These are phyloP conservation scores for Argya squamiceps DNA, from an alignment of 2,797 vertebrate species.

Conservation along the genomic window DNA sequence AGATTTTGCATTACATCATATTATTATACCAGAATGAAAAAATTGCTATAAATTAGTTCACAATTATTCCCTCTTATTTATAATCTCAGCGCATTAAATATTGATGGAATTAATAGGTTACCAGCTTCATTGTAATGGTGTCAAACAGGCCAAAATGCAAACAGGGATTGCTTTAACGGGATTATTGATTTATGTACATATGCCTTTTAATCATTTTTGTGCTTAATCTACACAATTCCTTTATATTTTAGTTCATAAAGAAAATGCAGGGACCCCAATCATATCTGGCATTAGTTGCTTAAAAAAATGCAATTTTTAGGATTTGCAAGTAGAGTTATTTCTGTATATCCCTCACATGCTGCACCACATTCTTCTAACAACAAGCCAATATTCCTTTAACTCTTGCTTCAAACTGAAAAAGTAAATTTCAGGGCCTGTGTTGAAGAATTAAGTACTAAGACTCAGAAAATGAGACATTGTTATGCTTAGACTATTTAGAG, in stretches of 20 bases:
- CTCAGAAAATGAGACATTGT: background rate
- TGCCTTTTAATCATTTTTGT: background rate
- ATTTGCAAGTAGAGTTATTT: background rate
- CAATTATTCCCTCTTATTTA: conserved; percentile 23
- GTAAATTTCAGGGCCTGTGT: background rate
- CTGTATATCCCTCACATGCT: background rate
- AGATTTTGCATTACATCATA: conserved; percentile 16
- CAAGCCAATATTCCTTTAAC: background rate
- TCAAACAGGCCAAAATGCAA: conserved; percentile 48
- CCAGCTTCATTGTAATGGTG: background rate
- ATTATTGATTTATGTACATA: conserved; percentile 26
- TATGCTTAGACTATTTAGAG: background rate
- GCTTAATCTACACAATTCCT: background rate
- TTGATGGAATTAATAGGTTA: conserved; percentile 55
- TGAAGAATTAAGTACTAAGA: background rate
- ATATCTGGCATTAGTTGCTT: background rate
- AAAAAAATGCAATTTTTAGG: background rate
- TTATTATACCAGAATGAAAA: conserved; percentile 32
- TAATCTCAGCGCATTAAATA: conserved; percentile 32
- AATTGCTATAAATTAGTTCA: conserved; percentile 42
- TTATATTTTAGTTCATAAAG: background rate
- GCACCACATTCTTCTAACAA: background rate
- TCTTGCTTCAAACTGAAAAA: background rate
- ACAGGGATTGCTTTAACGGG: background rate
- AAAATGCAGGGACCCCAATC: background rate